Evolutionary conservation across 1,140 invertebrate genomes (phyloP), one percentile per base, ranked within the genome.

Genomic region (Anoplophora glabripennis): DNA sequence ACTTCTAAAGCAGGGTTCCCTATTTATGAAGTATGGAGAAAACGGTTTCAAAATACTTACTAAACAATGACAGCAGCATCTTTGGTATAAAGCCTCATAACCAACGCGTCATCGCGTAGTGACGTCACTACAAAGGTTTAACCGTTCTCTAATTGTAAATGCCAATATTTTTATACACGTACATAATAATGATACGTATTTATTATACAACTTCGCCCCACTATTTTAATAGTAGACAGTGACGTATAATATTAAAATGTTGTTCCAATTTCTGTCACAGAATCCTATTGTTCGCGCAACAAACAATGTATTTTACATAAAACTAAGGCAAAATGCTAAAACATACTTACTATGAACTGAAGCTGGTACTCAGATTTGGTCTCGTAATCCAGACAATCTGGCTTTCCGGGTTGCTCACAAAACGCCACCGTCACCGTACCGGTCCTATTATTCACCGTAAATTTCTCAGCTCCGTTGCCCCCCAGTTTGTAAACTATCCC

Each of bases 321-420:
- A 10, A 14, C 3, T 7, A 15, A 11, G 3, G 1, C 10, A 42
- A 42, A n/a, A 4, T 42, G 5, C 3, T 42, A 15, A 47, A 2
- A 0, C 21, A 11, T 38, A 56, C 66, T 71, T 74, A 91, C 90
- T 80, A 91, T 90, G 66, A 92, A 93, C 41, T 88, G 89, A 21
- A 97, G 78, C 69, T 89, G 90, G 77, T 94, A 96, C 63, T 87
- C 85, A 14, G 83, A 84, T 69, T 89, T 85, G 12, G 84, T 84
- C 77, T 96, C 94, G 72, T 86, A 96, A 78, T 97, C 93, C 1
- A 96, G 77, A 73, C 94, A 97, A 0, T 82, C 83, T 0, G 77
- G 72, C 14, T 68, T 72, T 35, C 84, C 85, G 1, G 83, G 84
- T 0, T 80, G 80, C n/a, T 77, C 72, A 75, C 94, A 98, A 7